These are phyloP conservation scores for Myzus persicae DNA, from an alignment of 1,140 invertebrate genomes.

Conservation along the genomic window DNA sequence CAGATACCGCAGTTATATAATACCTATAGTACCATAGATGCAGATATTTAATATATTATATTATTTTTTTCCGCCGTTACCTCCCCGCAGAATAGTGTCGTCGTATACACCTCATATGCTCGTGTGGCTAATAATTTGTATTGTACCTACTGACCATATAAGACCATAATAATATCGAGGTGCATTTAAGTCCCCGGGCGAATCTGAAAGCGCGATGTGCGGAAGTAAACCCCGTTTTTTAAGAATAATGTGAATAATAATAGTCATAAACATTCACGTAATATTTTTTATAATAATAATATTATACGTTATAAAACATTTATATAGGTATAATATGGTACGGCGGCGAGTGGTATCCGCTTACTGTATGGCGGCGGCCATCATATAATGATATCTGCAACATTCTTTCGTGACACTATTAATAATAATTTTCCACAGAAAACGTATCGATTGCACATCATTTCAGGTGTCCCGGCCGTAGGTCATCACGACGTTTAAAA, in stretches of 20 bases:
- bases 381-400: not conserved
- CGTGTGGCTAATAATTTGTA: too few species aligned
- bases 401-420: conserved; percentile 9
- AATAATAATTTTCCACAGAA: not conserved
- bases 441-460: conserved; percentile 32
- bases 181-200: not conserved
- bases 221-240: not conserved
- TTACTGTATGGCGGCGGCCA: not conserved
- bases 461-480: not conserved
- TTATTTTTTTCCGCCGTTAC: too few species aligned
- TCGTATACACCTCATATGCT: too few species aligned
- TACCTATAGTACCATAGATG: not conserved
- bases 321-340: not conserved
- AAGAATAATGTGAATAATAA: not conserved
- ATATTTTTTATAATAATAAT: not conserved
- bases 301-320: not conserved
- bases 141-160: not conserved
- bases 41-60: not conserved
- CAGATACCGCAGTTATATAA: too few species aligned
- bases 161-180: not conserved
- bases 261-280: not conserved
- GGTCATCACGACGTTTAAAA: conserved; percentile 17
- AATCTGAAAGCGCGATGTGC: not conserved
- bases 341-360: not conserved
- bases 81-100: not conserved